A percentile compares a stretch with the other conserved stretches of the same genome.
Conservation (phyloP, 1,140 invertebrate species). For the Armadillidium nasatum region DNA sequence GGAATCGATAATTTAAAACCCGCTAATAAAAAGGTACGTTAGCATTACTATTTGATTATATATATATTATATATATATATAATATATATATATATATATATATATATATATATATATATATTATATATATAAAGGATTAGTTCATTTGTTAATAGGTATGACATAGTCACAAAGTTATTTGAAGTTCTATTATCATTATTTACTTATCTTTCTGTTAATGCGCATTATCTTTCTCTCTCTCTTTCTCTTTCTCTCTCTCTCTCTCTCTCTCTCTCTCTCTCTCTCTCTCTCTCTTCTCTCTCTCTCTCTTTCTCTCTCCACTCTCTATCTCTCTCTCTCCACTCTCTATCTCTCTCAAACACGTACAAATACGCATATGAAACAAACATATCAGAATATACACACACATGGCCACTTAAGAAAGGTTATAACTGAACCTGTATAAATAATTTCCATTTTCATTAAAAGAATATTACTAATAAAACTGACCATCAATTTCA, state of each 20-base stretch:
- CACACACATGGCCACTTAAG: too few species aligned
- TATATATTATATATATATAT: background rate
- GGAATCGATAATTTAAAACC: background rate
- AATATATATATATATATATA: too few species aligned
- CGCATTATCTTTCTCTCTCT: background rate
- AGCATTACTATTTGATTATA: background rate
- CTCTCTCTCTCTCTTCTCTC: background rate
- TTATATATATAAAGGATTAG: too few species aligned
- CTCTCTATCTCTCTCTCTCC: background rate
- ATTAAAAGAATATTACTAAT: too few species aligned
- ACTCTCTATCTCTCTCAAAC: too few species aligned
- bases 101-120: too few species aligned
- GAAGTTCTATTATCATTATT: background rate
- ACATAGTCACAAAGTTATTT: background rate
- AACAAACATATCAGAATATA: too few species aligned
- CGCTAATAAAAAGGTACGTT: background rate
- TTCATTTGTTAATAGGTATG: too few species aligned
- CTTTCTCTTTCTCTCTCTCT: background rate
- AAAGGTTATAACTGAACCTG: too few species aligned
- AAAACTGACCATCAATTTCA: too few species aligned
- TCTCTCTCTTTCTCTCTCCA: background rate
- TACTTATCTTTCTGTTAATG: background rate
- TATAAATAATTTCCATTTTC: too few species aligned
- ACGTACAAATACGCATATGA: too few species aligned
- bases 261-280: constrained; percentile 2